A percentile compares a stretch with the other conserved stretches of the same genome.
Conservation (phyloP, 2,113 vertebrate species). For the Lonchura striata region DNA sequence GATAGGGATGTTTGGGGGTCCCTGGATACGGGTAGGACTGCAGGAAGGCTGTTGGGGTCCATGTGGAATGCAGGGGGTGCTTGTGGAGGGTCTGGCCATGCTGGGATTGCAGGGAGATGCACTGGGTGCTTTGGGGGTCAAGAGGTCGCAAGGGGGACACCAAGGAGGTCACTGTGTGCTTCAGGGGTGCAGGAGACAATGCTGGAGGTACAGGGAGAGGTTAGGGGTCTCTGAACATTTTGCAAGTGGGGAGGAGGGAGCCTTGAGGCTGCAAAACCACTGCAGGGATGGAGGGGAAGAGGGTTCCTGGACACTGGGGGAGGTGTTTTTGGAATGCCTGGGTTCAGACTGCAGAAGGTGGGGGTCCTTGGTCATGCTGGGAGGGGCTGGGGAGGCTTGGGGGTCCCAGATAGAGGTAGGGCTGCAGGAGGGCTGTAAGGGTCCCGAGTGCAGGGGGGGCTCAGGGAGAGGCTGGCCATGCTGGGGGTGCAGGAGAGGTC, state of each 20-base stretch:
- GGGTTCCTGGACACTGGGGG: background rate
- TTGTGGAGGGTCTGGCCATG: background rate
- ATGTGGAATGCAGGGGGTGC: background rate
- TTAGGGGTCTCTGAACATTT: background rate
- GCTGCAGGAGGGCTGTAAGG: background rate
- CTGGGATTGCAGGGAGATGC: background rate
- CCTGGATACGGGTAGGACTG: background rate
- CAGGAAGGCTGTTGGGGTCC: background rate
- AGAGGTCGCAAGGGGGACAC: background rate
- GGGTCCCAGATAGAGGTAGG: background rate
- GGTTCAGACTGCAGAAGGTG: background rate
- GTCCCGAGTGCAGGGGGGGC: background rate
- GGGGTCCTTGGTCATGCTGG: fast-evolving
- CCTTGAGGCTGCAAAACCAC: background rate
- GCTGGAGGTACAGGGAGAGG: background rate
- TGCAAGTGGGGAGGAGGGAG: background rate
- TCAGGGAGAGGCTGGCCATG: background rate
- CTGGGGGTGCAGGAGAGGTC: background rate
- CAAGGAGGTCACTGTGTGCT: background rate
- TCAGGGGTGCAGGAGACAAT: background rate
- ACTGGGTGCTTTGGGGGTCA: background rate
- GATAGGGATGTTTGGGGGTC: background rate
- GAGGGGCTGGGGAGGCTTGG: background rate
- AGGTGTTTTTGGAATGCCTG: background rate
- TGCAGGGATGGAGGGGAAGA: background rate